Evolutionary conservation across 2,888 invertebrate species (phyloP), one percentile per base, ranked within the genome.

Genomic region (Rapana venosa): DNA sequence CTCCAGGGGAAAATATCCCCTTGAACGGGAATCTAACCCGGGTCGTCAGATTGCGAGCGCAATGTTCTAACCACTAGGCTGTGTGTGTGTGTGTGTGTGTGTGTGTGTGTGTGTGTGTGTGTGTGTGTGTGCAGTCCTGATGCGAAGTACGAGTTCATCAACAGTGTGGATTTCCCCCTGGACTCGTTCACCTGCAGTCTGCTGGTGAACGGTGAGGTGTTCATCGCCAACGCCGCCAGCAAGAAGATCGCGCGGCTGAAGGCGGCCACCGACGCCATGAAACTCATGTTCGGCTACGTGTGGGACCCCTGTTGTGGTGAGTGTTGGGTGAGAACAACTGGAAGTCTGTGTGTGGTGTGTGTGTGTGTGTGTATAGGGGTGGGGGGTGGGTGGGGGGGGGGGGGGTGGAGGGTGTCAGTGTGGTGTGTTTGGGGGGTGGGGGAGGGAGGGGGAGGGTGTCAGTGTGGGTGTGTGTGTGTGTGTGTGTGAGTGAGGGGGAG

Each of bases 241-340:
- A 88, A 88, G 84, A 88, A 88, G 66, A 83, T 84, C 22, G 88
- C 88, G 2, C 81, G 83, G 15, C 35, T 61, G 5, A 20, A 30
- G 30, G 86, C 89, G 0, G 86, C 86, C 13, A n/a, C 66, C 15
- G 58, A 70, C 26, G 77, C 86, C 66, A 56, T 87, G 79, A 87
- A 87, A 22, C 47, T 74, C n/a, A 61, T 84, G 58, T 88, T 70
- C 35, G 66, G 77, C 22, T 86, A 30, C 35, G 4, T 77, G 56
- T 90, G 74, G 58, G 61, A 88, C 66, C 74, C 88, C 58, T 56
- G 32, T 26, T 61, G 11, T 26, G 58, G 90, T 88, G 83, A 88
- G 84, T 87, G 8, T 20, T 6, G 20, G n/a, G 47, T 13, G 30
- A 22, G 70, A 17, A 26, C 5, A 17, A 8, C 11, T 58, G 11